Conservation (phyloP, 2,888 invertebrate species). For the Taphrorychus bicolor region DNA sequence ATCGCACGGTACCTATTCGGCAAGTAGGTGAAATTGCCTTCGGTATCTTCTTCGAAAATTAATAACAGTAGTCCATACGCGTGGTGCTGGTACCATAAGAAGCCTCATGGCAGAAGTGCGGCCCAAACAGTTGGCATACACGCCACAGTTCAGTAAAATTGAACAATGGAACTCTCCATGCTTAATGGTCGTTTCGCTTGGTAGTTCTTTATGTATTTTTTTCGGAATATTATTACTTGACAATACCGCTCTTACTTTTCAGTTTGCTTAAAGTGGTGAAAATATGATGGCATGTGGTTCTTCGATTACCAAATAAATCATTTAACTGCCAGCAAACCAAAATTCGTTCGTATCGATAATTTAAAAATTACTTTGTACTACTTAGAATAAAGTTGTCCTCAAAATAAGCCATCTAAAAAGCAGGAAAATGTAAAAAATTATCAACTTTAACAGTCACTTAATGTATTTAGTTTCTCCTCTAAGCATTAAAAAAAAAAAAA, state of each 20-base stretch:
- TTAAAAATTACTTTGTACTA: no score
- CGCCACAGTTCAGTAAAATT: conserved; percentile 59
- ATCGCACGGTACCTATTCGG: no score
- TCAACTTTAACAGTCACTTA: no score
- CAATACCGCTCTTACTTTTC: conserved; percentile 49
- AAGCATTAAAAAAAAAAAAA: no score
- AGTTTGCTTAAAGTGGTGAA: neutral
- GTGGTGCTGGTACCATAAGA: conserved; percentile 25
- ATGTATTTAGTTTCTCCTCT: no score
- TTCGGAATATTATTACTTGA: conserved; percentile 51
- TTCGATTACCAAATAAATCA: neutral
- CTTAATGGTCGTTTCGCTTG: conserved; percentile 57
- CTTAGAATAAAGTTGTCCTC: no score
- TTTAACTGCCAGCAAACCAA: no score
- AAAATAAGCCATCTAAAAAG: no score
- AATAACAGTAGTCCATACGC: conserved; percentile 18
- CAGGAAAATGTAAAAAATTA: no score
- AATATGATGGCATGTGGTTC: neutral
- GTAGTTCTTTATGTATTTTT: conserved; percentile 49
- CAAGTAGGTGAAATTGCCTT: conserved; percentile 19
- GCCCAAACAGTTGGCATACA: conserved; percentile 55
- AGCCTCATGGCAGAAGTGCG: conserved; percentile 32
- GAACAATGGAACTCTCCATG: conserved; percentile 58
- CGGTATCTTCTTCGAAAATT: conserved; percentile 19
- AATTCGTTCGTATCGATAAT: no score